These are phyloP conservation scores for Meandrina meandrites DNA, from an alignment of 92 coral and sea anemone species.

Conservation along the genomic window DNA sequence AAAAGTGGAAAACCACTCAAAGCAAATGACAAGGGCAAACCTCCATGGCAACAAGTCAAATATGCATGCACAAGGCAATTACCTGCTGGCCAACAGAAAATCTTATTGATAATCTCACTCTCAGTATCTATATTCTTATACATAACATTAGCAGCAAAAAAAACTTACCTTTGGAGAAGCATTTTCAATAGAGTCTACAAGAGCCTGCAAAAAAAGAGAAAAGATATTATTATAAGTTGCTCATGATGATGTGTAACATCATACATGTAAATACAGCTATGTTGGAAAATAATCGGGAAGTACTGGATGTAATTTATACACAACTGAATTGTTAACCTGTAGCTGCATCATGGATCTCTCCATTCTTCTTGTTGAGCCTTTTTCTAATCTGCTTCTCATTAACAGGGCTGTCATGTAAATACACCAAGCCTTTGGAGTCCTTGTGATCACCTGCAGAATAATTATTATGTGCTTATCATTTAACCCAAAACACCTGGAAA, in stretches of 20 bases:
- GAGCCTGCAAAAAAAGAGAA: conserved; percentile 22
- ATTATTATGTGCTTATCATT: too few relatives aligned
- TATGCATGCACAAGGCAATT: too few relatives aligned
- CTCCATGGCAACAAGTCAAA: too few relatives aligned
- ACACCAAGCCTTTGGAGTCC: conserved; percentile 78
- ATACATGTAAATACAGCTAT: not conserved
- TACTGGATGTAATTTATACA: not conserved
- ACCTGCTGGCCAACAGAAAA: too few relatives aligned
- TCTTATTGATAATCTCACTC: too few relatives aligned
- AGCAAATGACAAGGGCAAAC: too few relatives aligned
- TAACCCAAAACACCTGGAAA: too few relatives aligned
- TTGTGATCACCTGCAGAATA: conserved; percentile 68
- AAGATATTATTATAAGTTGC: not conserved
- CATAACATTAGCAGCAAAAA: not conserved
- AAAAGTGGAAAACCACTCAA: too few relatives aligned
- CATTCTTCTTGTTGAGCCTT: conserved; percentile 69
- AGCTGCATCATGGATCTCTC: conserved; percentile 98
- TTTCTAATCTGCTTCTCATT: conserved; percentile 89
- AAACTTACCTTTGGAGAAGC: conserved; percentile 53
- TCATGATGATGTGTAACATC: not conserved
- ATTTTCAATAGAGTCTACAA: conserved; percentile 56
- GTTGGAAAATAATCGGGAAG: not conserved
- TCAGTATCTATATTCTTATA: too few relatives aligned
- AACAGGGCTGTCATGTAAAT: conserved; percentile 78
- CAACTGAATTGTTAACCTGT: conserved; percentile 60